These are phyloP conservation scores for Iphiclides podalirius DNA, from an alignment of 2,888 invertebrate species.

Conservation along the genomic window DNA sequence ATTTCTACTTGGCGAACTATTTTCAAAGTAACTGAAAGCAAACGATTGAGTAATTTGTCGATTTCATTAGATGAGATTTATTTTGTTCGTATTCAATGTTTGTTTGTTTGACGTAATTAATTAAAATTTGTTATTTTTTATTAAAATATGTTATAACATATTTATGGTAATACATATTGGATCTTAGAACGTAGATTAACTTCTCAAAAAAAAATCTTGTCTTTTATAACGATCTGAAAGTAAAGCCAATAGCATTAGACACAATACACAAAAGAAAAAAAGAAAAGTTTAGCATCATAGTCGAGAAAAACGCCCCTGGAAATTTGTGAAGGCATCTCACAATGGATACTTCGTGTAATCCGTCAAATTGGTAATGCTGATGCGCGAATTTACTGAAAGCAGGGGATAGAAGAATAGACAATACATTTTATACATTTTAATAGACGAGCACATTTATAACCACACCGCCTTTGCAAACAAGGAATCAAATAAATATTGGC, in stretches of 20 bases:
- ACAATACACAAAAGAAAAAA: neutral
- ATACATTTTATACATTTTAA: too few relatives aligned
- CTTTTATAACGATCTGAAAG: neutral
- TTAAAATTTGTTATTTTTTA: neutral
- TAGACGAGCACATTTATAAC: too few relatives aligned
- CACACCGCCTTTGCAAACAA: too few relatives aligned
- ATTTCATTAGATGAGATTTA: too few relatives aligned
- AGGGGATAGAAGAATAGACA: neutral
- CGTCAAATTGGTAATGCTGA: slow-evolving; percentile 21
- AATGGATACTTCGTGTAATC: slow-evolving; percentile 18
- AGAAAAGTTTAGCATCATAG: neutral
- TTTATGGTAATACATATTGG: neutral
- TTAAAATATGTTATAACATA: too few relatives aligned
- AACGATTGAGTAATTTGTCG: slow-evolving; percentile 13
- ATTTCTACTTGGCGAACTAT: slow-evolving; percentile 20
- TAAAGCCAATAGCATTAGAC: neutral
- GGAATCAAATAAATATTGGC: too few relatives aligned
- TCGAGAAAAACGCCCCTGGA: neutral
- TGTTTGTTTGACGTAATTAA: neutral
- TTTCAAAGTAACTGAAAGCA: slow-evolving; percentile 4
- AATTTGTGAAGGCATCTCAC: slow-evolving; percentile 9
- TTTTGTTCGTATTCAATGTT: too few relatives aligned
- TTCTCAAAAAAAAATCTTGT: too few relatives aligned
- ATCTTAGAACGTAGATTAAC: too few relatives aligned
- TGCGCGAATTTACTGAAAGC: slow-evolving; percentile 25